Evolutionary conservation across 2,113 vertebrate genomes (phyloP).

Genomic region (Chionomys nivalis): DNA sequence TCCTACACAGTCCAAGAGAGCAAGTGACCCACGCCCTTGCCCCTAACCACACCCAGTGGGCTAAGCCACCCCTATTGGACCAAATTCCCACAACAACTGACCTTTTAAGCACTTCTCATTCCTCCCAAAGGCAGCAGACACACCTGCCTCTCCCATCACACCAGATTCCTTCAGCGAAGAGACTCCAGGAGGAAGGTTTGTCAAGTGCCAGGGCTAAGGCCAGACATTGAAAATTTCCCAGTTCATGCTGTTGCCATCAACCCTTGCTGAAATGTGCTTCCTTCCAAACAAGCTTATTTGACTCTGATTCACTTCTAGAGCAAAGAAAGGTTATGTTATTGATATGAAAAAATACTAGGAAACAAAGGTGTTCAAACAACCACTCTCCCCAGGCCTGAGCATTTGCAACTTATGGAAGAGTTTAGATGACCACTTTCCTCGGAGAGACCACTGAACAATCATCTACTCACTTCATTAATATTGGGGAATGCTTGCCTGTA

Average conservation of each 20-base stretch:
- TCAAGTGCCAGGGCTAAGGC: constrained; percentile 12
- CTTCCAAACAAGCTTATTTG: constrained; percentile 59
- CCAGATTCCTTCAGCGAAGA: constrained; percentile 22
- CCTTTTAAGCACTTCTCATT: constrained; percentile 47
- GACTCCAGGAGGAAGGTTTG: constrained; percentile 37
- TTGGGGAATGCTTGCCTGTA: not conserved
- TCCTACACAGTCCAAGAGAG: too few species aligned
- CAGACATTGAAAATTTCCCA: constrained; percentile 58
- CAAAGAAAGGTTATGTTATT: constrained; percentile 60
- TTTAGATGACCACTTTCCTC: not conserved
- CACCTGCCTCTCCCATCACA: not conserved
- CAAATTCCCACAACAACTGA: not conserved
- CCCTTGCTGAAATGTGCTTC: constrained; percentile 44
- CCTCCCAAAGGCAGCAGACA: not conserved
- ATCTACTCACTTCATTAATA: not conserved
- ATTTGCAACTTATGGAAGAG: not conserved
- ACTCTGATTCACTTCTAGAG: constrained; percentile 65
- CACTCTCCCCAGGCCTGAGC: constrained; percentile 18
- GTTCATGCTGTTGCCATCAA: constrained; percentile 58
- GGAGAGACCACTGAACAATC: not conserved
- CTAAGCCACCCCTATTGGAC: too few species aligned
- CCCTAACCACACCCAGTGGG: too few species aligned
- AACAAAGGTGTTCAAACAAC: constrained; percentile 10
- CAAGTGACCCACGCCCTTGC: too few species aligned
- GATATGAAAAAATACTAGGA: constrained; percentile 54